Percentiles rank a stretch among this genome's conserved stretches.
Conservation (phyloP, 2,888 invertebrate species). For the Diaprepes abbreviatus region DNA sequence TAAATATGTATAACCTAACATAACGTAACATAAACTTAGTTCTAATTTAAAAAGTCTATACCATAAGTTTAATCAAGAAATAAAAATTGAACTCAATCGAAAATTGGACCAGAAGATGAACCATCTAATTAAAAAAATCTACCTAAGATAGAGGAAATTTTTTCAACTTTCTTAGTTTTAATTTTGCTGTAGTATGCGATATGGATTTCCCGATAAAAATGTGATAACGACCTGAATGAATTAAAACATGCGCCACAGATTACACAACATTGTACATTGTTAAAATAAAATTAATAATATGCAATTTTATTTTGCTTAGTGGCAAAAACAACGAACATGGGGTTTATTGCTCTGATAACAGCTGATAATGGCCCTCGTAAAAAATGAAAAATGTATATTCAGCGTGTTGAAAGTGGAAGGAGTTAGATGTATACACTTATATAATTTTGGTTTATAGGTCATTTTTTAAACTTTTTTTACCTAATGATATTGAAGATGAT, state of each 20-base stretch:
- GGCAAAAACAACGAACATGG: background rate
- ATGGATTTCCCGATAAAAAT: slow-evolving; percentile 15
- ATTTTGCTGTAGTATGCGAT: slow-evolving; percentile 8
- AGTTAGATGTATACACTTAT: too few relatives aligned
- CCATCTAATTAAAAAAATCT: too few relatives aligned
- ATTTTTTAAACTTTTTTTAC: too few relatives aligned
- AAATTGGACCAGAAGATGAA: too few relatives aligned
- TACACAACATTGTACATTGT: slow-evolving; percentile 7
- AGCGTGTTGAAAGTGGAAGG: background rate
- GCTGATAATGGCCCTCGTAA: background rate
- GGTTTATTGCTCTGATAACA: background rate
- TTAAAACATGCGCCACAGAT: slow-evolving; percentile 20
- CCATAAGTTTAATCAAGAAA: background rate
- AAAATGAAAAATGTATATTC: background rate
- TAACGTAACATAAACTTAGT: too few relatives aligned
- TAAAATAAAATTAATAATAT: slow-evolving; percentile 7
- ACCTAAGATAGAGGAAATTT: slow-evolving; percentile 4
- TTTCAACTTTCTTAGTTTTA: background rate
- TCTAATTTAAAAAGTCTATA: too few relatives aligned
- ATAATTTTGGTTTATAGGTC: too few relatives aligned
- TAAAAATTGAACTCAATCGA: background rate
- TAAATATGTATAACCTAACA: too few relatives aligned
- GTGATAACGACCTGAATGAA: slow-evolving; percentile 31
- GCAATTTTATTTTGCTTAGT: slow-evolving; percentile 5
- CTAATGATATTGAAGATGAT: too few relatives aligned